Evolutionary conservation across 2,888 invertebrate species (phyloP), one percentile per base, ranked within the genome.

Genomic region (Orchesella flavescens): DNA sequence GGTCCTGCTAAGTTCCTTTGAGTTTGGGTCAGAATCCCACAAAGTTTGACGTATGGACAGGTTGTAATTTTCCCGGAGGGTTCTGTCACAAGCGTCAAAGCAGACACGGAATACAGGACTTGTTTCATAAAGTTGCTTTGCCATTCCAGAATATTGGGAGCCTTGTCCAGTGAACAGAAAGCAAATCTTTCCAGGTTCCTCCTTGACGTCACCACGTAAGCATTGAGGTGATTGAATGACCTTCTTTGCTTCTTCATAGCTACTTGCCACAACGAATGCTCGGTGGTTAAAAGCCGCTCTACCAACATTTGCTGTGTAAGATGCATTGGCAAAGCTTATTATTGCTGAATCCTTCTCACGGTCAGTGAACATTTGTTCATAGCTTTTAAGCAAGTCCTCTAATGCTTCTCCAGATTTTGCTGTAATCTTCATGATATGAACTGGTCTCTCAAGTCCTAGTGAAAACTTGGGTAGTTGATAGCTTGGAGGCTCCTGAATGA

Each of bases 141-240:
- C 85, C 85, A 85, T 85, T 4, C 83, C 85, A 0, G 23, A 10
- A 23, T 80, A 79, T 21, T 83, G 84, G 1, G 83, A 77, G 2
- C 84, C 84, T 77, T 84, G 84, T n/a, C 84, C 84, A 1, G 84
- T 84, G 43, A 84, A 84, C 0, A 84, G 77, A 53, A 84, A 84
- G 68, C 84, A 84, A 15, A 84, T 73, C 17, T 77, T n/a, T 3
- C 34, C 55, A 7, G 10, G 15, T 10, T 43, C 73, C 5, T 59
- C 59, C 13, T 34, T 73, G 7, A 59, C 44, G 10, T 75, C 43
- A n/a, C 43, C 57, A 13, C 21, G 73, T 0, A 73, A 12, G 12
- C 13, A 17, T 19, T 55, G 9, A 13, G 23, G 19, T 17, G 53
- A 15, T 17, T 76, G 43, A 12, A 80, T 7, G 15, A 19, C 19